Percentiles rank a stretch among this genome's conserved stretches.
Evolutionary conservation across 2,113 vertebrate species (phyloP).

Genomic region (Chinchilla lanigera): DNA sequence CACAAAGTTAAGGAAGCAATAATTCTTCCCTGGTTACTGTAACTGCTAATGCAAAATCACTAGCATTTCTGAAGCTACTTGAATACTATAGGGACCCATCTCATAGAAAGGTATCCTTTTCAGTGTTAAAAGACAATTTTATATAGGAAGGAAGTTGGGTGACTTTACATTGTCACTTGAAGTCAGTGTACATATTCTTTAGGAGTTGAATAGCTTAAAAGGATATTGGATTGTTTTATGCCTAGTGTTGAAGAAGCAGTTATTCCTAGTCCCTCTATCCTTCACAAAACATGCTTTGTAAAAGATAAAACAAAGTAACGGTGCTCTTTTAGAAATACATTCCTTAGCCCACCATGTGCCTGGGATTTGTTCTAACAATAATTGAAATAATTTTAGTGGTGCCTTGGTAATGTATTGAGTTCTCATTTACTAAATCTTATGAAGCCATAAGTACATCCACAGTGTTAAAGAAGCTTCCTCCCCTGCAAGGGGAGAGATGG

Average conservation of each 20-base stretch:
- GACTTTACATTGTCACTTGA: neutral
- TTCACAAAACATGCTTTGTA: neutral
- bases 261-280: neutral
- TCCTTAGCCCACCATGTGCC: neutral
- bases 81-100: neutral
- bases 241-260: neutral
- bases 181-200: neutral
- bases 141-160: neutral
- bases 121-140: neutral
- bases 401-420: neutral
- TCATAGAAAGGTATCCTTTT: neutral
- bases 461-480: neutral
- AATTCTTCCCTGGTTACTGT: conserved; percentile 76
- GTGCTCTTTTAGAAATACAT: neutral
- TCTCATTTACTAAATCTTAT: conserved; percentile 19
- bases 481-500: neutral
- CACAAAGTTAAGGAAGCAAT: conserved; percentile 80
- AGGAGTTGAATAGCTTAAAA: neutral
- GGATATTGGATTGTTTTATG: neutral
- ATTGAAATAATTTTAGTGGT: neutral
- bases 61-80: conserved; percentile 5
- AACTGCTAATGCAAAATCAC: conserved; percentile 59
- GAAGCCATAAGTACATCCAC: neutral
- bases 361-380: conserved; percentile 15
- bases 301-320: neutral